These are phyloP conservation scores for Eonycteris spelaea DNA, from an alignment of 2,113 vertebrate species.

Conservation along the genomic window DNA sequence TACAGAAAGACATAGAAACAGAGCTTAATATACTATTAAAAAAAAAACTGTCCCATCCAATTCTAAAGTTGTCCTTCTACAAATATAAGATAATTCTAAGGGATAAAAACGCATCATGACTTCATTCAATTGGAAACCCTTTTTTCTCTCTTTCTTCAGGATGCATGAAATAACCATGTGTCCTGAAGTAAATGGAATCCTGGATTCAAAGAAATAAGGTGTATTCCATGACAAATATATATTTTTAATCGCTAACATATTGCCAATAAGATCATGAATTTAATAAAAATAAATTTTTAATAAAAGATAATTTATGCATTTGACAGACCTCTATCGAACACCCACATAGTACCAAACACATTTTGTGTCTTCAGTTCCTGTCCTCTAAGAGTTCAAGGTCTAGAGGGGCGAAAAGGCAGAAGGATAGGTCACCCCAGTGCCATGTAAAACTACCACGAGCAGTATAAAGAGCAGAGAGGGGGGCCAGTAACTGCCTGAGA, in stretches of 20 bases:
- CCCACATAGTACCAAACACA: not conserved
- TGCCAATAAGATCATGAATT: conserved; percentile 30
- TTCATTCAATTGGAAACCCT: not conserved
- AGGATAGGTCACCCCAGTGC: no score
- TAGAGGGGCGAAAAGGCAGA: not conserved
- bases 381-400: conserved; percentile 13
- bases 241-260: conserved; percentile 22
- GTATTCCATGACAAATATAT: not conserved
- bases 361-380: not conserved
- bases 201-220: not conserved
- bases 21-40: not conserved
- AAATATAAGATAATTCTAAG: conserved; percentile 9
- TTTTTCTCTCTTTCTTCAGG: not conserved
- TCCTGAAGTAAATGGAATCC: not conserved
- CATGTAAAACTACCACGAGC: not conserved
- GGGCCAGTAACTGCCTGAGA: not conserved
- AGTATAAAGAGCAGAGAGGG: not conserved
- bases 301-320: conserved; percentile 43
- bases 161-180: not conserved
- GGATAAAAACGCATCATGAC: not conserved
- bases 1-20: not conserved
- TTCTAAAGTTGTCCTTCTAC: not conserved
- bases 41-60: not conserved
- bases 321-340: not conserved
- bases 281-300: not conserved